These are phyloP conservation scores for Hymenochirus boettgeri DNA, from an alignment of 2,113 vertebrate species.

Conservation along the genomic window DNA sequence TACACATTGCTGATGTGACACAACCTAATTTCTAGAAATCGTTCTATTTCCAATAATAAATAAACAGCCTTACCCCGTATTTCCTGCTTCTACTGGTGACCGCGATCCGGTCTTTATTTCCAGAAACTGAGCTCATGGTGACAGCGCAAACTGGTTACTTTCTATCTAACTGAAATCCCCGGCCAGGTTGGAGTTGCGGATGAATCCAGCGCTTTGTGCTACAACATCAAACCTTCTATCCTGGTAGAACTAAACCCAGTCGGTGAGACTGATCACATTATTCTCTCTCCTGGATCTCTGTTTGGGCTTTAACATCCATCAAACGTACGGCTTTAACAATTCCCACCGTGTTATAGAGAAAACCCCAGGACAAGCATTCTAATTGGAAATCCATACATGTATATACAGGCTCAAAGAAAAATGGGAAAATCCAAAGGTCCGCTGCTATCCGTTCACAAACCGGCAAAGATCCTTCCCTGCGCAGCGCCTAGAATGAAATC, in stretches of 20 bases:
- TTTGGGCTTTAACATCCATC: slow-evolving; percentile 38
- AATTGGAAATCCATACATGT: not conserved
- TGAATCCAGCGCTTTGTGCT: slow-evolving; percentile 24
- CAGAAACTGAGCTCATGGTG: slow-evolving; percentile 93
- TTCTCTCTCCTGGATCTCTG: slow-evolving; percentile 46
- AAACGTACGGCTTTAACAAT: too few relatives aligned
- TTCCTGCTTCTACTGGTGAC: slow-evolving; percentile 83
- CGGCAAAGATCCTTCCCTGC: not conserved
- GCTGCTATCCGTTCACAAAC: slow-evolving; percentile 5
- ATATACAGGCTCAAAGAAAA: slow-evolving; percentile 40
- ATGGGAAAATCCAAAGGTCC: not conserved
- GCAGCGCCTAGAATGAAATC: not conserved
- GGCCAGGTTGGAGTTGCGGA: slow-evolving; percentile 4
- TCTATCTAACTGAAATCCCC: too few relatives aligned
- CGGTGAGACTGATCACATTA: slow-evolving; percentile 44
- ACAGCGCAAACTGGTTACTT: slow-evolving; percentile 48
- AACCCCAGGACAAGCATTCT: too few relatives aligned
- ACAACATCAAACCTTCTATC: slow-evolving; percentile 28
- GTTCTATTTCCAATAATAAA: not conserved
- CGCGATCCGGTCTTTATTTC: slow-evolving; percentile 85
- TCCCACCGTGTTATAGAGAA: too few relatives aligned
- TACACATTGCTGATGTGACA: too few relatives aligned
- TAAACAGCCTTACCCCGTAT: slow-evolving; percentile 79
- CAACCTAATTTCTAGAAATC: too few relatives aligned
- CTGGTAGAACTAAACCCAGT: slow-evolving; percentile 42